Conservation (phyloP, 2,797 vertebrate genomes). For the Pseudotriccus pelzelni region DNA sequence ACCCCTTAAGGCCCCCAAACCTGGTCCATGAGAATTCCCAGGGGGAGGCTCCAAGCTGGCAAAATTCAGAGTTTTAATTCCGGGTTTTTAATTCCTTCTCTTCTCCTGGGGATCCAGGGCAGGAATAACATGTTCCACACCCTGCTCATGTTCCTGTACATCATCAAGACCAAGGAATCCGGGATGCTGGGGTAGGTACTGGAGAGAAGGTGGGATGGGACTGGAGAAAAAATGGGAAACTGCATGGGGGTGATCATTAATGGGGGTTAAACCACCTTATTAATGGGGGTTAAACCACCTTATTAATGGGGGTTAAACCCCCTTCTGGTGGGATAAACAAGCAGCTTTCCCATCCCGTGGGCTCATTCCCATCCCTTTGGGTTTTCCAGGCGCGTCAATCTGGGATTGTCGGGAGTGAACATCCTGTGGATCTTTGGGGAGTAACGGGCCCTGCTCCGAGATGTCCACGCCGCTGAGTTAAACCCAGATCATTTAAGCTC, state of each 20-base stretch:
- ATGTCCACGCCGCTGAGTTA: background rate
- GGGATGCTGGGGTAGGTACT: conserved; percentile 94
- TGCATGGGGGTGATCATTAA: too few relatives aligned
- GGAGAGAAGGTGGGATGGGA: background rate
- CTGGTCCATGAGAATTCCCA: accelerated
- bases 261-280: too few relatives aligned
- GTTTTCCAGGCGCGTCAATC: conserved; percentile 88
- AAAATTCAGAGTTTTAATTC: background rate
- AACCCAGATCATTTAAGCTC: background rate
- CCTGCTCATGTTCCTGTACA: conserved; percentile 94
- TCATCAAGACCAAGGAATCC: conserved; percentile 96
- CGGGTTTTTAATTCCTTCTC: background rate
- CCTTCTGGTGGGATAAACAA: background rate
- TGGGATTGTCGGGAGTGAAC: conserved; percentile 94
- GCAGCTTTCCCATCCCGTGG: background rate
- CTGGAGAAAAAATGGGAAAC: background rate
- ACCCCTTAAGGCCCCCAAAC: accelerated
- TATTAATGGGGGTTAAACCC: too few relatives aligned
- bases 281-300: too few relatives aligned
- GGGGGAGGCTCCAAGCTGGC: accelerated
- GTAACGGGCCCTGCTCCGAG: too few relatives aligned
- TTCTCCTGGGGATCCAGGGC: conserved; percentile 78
- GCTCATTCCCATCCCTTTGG: background rate
- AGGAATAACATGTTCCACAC: conserved; percentile 98
- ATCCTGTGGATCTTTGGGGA: conserved; percentile 96